Percentiles rank a stretch among this genome's conserved stretches.
Evolutionary conservation across 2,113 vertebrate genomes (phyloP).

Genomic region (Odobenus rosmarus): DNA sequence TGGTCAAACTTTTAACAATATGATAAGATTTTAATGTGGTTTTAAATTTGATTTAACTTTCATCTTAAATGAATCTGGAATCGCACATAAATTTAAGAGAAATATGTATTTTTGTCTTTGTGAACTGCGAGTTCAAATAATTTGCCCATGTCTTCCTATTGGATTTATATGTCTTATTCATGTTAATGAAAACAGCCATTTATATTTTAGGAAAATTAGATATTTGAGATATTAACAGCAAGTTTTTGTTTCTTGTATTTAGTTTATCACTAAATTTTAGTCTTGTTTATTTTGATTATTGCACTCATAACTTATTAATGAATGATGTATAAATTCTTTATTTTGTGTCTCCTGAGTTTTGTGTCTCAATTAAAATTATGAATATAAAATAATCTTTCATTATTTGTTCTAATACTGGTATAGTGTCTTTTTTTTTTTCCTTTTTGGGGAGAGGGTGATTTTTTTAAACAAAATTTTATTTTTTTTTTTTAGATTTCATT

Average conservation of each 20-base stretch:
- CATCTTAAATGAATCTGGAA: background rate
- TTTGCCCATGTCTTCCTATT: background rate
- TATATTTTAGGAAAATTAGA: background rate
- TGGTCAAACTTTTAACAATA: background rate
- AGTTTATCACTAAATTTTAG: background rate
- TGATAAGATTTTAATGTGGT: background rate
- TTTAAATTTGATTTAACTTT: slow-evolving; percentile 7
- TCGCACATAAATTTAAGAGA: background rate
- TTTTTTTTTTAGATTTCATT: too few species aligned
- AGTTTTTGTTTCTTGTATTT: background rate
- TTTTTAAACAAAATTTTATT: too few species aligned
- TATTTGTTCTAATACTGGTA: background rate
- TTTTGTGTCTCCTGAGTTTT: background rate
- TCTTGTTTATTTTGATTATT: background rate
- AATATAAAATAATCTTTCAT: background rate
- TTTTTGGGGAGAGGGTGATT: background rate
- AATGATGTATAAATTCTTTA: background rate
- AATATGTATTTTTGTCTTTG: background rate
- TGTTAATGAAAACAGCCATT: background rate
- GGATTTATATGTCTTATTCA: background rate
- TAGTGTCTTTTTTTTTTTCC: background rate
- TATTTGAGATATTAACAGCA: background rate
- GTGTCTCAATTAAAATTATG: background rate
- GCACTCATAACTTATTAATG: background rate
- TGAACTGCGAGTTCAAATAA: background rate